phyloP scores from a whole-genome alignment of 2,797 vertebrate genomes.

The Crenichthys baileyi region DNA sequence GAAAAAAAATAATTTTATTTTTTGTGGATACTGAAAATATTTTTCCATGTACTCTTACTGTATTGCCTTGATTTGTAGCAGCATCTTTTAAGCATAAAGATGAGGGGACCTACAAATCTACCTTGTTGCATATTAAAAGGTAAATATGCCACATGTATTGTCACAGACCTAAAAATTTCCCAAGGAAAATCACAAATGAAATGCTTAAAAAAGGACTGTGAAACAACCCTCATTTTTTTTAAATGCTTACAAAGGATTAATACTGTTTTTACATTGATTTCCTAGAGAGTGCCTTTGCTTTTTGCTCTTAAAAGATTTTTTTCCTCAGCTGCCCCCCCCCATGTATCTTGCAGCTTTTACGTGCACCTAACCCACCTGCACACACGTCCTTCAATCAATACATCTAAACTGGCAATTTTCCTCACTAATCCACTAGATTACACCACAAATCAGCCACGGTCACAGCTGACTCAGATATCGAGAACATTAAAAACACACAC shows the following conservation, averaged over 20 bases:
- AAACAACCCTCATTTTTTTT: no score
- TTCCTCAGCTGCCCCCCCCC: not conserved
- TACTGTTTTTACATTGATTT: constrained; percentile 10
- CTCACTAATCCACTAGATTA: constrained; percentile 57
- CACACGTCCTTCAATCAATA: constrained; percentile 28
- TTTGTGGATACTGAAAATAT: not conserved
- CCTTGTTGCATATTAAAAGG: not conserved
- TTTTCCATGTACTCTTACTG: not conserved
- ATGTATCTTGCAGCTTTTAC: not conserved
- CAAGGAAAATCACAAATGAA: no score
- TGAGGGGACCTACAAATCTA: not conserved
- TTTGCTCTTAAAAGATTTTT: not conserved
- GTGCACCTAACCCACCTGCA: not conserved
- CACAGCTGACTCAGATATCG: constrained; percentile 36
- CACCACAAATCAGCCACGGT: constrained; percentile 44
- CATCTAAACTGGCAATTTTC: constrained; percentile 46
- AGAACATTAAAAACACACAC: not conserved
- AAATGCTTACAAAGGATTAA: no score
- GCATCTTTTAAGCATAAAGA: not conserved
- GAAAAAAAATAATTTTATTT: not conserved
- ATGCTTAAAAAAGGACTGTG: no score
- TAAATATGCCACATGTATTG: no score
- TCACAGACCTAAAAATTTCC: no score
- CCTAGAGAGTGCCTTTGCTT: not conserved
- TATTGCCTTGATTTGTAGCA: not conserved